Base-by-base conservation (phyloP, 1,140 invertebrate genomes). In the Reticulitermes speratus region DNA sequence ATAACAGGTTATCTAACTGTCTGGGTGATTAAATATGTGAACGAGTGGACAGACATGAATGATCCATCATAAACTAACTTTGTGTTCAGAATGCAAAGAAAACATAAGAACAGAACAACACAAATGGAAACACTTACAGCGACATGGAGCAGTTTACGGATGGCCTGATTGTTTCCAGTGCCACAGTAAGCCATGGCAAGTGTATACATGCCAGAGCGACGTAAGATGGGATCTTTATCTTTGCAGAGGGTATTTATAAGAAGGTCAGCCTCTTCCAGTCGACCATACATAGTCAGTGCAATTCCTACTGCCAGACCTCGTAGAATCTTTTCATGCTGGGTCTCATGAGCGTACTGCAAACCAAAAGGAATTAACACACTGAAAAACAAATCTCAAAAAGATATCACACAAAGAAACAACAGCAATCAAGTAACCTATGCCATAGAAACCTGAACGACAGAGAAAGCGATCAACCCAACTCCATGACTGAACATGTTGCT, bases 181-280 rank as follows among this genome's bases (percentile, higher is more conserved):
- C 99, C 99, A 91, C 98, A 99, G 90, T 99, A 99, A 0, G 99
- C 98, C 95, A 99, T 99, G 0, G 98, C 98, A 32, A 99, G 93
- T 0, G 98, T 99, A 90, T 99, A 99, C 95, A 99, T 99, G 85
- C 97, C 99, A 86, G 97, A 98, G 87, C 98, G 94, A 86, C 97
- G 93, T 25, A 96, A 89, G 86, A 98, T 95, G 16, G 97, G 96
- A 92, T 98, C 97, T 90, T 97, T 97, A 89, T 97, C 96, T 86
- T 94, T 93, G 83, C 95, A 95, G 16, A 99, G 93, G 83, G 95
- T 96, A 88, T 96, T 95, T 59, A 99, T 96, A n/a, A 99, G 91
- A 14, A 95, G 94, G 92, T 99, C 98, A 11, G 98, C 98, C 91
- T 99, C 97, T 90, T 99, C 99, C 87, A 99, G 92, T 30, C 97